These are phyloP conservation scores for Aphidius gifuensis DNA, from an alignment of 1,140 invertebrate species.

Conservation along the genomic window DNA sequence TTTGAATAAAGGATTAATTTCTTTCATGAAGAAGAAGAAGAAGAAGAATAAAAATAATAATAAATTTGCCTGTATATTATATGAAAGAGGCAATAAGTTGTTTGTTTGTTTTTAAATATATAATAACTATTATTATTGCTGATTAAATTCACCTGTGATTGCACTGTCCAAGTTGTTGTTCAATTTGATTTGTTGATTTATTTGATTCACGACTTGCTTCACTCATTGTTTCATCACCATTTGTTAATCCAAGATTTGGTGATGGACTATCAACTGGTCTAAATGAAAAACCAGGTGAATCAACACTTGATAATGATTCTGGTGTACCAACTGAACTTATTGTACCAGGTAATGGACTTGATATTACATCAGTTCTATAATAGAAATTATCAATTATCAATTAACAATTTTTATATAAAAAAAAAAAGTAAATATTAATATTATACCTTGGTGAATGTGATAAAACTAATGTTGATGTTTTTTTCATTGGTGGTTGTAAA, in stretches of 20 bases:
- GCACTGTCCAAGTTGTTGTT: constrained; percentile 32
- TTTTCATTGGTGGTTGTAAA: constrained; percentile 58
- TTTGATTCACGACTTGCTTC: constrained; percentile 40
- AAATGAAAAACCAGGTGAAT: constrained; percentile 60
- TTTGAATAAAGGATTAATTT: background rate
- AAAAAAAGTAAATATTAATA: background rate
- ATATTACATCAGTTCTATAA: constrained; percentile 51
- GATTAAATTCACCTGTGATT: constrained; percentile 36
- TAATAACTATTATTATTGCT: constrained; percentile 15
- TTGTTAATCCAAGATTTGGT: constrained; percentile 40
- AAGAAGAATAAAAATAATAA: too few relatives aligned
- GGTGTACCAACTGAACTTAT: constrained; percentile 61
- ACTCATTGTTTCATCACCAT: constrained; percentile 49
- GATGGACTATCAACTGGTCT: constrained; percentile 57
- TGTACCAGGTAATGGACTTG: constrained; percentile 59
- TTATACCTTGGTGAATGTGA: constrained; percentile 45
- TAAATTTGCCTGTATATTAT: too few relatives aligned
- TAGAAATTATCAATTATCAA: background rate
- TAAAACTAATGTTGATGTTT: constrained; percentile 49
- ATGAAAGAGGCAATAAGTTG: too few relatives aligned
- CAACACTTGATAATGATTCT: constrained; percentile 61
- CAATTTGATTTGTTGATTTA: constrained; percentile 33
- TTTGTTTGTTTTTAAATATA: background rate
- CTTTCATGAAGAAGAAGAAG: background rate
- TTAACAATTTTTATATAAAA: background rate